phyloP scores from a whole-genome alignment of 1,140 invertebrate genomes.

The Euwallacea fornicatus region DNA sequence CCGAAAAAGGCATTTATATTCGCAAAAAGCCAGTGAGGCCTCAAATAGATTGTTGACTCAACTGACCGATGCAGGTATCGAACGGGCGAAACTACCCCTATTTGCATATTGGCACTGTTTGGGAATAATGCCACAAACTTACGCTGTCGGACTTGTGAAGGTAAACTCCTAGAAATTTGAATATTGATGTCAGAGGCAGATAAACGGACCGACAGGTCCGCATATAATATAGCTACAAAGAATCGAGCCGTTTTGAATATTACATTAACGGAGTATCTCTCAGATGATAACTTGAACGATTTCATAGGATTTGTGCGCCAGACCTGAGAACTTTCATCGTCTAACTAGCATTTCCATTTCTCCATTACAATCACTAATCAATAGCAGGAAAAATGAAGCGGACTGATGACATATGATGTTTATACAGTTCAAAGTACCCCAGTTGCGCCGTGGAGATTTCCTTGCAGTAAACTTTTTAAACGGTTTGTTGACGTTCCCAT shows the following conservation, averaged over 20 bases:
- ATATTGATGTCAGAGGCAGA: constrained; percentile 49
- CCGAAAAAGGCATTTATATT: neutral
- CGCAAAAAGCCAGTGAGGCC: constrained; percentile 37
- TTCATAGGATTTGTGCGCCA: too few relatives aligned
- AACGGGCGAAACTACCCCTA: constrained; percentile 41
- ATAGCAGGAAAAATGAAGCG: too few relatives aligned
- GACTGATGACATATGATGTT: neutral
- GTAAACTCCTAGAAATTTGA: constrained; percentile 50
- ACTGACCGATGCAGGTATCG: constrained; percentile 53
- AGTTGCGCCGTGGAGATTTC: neutral
- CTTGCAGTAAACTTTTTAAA: constrained; percentile 30
- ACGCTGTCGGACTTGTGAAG: constrained; percentile 45
- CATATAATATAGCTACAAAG: too few relatives aligned
- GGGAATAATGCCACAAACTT: constrained; percentile 50
- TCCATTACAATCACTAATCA: too few relatives aligned
- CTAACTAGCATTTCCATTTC: too few relatives aligned
- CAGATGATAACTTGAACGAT: too few relatives aligned
- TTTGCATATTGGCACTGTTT: constrained; percentile 52
- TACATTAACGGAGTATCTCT: too few relatives aligned
- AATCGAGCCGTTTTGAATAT: too few relatives aligned
- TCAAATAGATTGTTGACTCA: constrained; percentile 53
- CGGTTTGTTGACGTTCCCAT: constrained; percentile 31
- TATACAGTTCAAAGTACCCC: neutral
- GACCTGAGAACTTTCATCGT: too few relatives aligned
- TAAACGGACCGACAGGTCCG: neutral